These are phyloP conservation scores for Harpagifer antarcticus DNA, from an alignment of 2,797 vertebrate genomes.

Conservation along the genomic window DNA sequence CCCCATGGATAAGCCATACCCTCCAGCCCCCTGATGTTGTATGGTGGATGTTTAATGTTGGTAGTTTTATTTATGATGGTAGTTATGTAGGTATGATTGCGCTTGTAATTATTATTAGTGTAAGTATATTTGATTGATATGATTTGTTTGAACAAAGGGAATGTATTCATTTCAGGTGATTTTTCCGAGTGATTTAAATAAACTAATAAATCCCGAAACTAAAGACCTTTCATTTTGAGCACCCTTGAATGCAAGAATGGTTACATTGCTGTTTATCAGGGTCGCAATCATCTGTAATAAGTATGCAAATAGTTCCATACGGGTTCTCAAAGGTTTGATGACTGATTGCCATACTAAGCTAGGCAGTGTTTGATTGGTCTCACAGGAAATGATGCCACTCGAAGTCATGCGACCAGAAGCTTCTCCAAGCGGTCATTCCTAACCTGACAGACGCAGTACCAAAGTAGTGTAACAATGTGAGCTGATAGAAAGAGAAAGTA, in stretches of 20 bases:
- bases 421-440: background rate
- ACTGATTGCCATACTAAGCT: background rate
- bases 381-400: background rate
- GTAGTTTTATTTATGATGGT: slow-evolving; percentile 80
- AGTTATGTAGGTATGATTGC: slow-evolving; percentile 83
- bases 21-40: slow-evolving; percentile 78
- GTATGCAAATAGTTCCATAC: background rate
- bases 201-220: slow-evolving; percentile 75
- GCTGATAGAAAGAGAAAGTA: too few relatives aligned
- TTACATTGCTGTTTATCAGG: background rate
- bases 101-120: slow-evolving; percentile 78
- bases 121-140: slow-evolving; percentile 80
- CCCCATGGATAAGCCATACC: slow-evolving; percentile 84
- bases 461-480: too few relatives aligned
- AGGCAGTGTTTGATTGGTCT: too few relatives aligned
- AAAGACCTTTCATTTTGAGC: slow-evolving; percentile 38
- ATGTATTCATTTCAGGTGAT: slow-evolving; percentile 83
- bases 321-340: background rate
- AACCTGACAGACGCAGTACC: background rate
- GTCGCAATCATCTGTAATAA: background rate
- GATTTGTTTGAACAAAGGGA: slow-evolving; percentile 83
- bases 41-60: slow-evolving; percentile 81
- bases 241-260: background rate
- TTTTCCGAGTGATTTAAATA: slow-evolving; percentile 84
- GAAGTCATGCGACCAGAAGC: background rate